phyloP scores from a whole-genome alignment of 2,113 vertebrate genomes.

The Phrynocephalus versicolor region DNA sequence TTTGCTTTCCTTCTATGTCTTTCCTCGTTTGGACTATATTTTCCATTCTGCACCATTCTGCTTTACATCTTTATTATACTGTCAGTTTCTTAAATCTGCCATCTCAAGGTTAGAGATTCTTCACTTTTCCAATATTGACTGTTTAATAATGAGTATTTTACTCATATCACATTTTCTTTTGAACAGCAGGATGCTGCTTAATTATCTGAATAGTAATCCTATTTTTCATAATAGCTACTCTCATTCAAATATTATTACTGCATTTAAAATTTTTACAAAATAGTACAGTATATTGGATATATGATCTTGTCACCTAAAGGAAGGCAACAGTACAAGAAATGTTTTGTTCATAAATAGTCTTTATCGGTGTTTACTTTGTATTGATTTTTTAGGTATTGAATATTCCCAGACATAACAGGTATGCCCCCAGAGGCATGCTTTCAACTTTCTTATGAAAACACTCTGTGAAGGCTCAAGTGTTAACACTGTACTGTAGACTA shows the following conservation, averaged over 20 bases:
- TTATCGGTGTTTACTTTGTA: background rate
- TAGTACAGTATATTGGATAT: background rate
- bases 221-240: constrained; percentile 21
- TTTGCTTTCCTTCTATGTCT: constrained; percentile 81
- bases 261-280: constrained; percentile 7
- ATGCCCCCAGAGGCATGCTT: background rate
- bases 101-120: constrained; percentile 81
- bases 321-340: background rate
- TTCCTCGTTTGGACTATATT: constrained; percentile 84
- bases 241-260: background rate
- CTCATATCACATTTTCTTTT: constrained; percentile 36
- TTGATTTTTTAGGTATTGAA: background rate
- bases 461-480: background rate
- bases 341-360: background rate
- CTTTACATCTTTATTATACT: constrained; percentile 83
- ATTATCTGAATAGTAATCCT: background rate
- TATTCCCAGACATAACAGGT: background rate
- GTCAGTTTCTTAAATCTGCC: constrained; percentile 83
- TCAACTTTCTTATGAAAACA: background rate
- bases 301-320: background rate
- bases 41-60: constrained; percentile 81
- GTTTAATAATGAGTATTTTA: constrained; percentile 64
- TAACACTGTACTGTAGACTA: background rate
- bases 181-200: constrained; percentile 37
- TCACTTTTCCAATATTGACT: constrained; percentile 77